A percentile compares a stretch with the other conserved stretches of the same genome.
Evolutionary conservation across 2,888 invertebrate species (phyloP).

Genomic region (Pyrrhopygopsis socrates): DNA sequence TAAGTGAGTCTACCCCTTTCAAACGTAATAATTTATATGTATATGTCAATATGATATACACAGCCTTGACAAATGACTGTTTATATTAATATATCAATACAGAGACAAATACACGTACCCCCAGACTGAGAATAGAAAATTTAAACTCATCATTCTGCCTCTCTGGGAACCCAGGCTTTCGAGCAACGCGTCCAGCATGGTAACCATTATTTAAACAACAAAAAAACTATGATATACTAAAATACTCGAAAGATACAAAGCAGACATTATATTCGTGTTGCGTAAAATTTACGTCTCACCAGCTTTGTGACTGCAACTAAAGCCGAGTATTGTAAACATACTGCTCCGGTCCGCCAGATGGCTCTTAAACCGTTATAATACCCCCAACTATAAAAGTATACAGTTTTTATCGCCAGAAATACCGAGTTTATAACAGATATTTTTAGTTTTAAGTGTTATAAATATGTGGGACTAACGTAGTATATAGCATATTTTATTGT

Average conservation of each 20-base stretch:
- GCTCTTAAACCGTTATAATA: slow-evolving; percentile 8
- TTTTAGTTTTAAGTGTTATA: neutral
- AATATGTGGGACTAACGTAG: no score
- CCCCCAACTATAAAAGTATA: neutral
- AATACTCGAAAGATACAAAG: neutral
- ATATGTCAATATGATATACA: no score
- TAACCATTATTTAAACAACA: neutral
- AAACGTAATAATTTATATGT: no score
- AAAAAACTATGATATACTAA: neutral
- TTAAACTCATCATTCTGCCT: no score
- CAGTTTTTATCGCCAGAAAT: neutral
- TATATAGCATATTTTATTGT: no score
- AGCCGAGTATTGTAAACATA: neutral
- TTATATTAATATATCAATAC: no score
- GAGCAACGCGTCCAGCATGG: neutral
- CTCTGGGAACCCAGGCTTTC: no score
- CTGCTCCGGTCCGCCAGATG: neutral
- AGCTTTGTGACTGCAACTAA: slow-evolving; percentile 1
- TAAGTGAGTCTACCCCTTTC: no score
- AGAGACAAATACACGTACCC: no score
- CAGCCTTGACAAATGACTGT: no score
- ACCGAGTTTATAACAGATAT: neutral
- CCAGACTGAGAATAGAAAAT: no score
- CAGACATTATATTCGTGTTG: neutral
- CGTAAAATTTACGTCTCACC: neutral